A percentile compares a stretch with the other conserved stretches of the same genome.
phyloP scores from a whole-genome alignment of 2,113 vertebrate genomes.

The Tiliqua scincoides region DNA sequence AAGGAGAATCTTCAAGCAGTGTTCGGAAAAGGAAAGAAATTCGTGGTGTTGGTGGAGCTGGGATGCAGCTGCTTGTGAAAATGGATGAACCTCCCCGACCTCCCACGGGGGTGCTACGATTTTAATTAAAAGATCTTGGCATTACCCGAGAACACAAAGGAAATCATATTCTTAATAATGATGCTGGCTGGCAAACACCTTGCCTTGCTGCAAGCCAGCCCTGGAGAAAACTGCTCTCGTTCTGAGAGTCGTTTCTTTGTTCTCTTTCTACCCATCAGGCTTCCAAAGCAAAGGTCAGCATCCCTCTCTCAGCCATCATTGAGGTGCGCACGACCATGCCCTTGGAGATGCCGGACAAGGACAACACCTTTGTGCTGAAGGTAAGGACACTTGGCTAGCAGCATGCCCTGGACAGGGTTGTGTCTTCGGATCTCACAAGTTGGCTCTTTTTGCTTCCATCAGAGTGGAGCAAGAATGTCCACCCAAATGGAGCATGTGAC shows the following conservation, averaged over 20 bases:
- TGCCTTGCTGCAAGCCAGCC: neutral
- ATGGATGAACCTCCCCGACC: slow-evolving; percentile 11
- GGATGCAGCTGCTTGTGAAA: neutral
- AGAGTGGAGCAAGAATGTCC: too few species aligned
- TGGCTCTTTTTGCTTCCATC: too few species aligned
- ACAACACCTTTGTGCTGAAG: slow-evolving; percentile 98
- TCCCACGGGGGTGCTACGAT: slow-evolving; percentile 51
- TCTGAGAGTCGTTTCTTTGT: neutral
- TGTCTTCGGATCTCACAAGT: too few species aligned
- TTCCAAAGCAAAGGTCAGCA: slow-evolving; percentile 93
- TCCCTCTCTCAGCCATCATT: slow-evolving; percentile 92
- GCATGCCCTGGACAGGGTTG: neutral
- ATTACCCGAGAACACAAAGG: slow-evolving; percentile 48
- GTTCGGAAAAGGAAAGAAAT: neutral
- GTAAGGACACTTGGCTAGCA: slow-evolving; percentile 65
- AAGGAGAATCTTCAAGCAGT: neutral
- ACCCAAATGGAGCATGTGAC: too few species aligned
- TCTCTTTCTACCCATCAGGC: slow-evolving; percentile 74
- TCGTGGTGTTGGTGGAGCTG: slow-evolving; percentile 27
- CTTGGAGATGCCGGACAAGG: slow-evolving; percentile 97
- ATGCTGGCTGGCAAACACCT: neutral
- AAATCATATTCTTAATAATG: slow-evolving; percentile 51
- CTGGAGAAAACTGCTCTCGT: slow-evolving; percentile 24
- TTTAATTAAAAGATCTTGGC: slow-evolving; percentile 69
- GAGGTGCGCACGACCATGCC: slow-evolving; percentile 99